Conservation (phyloP, 2,888 invertebrate genomes). For the Seira musarum region DNA sequence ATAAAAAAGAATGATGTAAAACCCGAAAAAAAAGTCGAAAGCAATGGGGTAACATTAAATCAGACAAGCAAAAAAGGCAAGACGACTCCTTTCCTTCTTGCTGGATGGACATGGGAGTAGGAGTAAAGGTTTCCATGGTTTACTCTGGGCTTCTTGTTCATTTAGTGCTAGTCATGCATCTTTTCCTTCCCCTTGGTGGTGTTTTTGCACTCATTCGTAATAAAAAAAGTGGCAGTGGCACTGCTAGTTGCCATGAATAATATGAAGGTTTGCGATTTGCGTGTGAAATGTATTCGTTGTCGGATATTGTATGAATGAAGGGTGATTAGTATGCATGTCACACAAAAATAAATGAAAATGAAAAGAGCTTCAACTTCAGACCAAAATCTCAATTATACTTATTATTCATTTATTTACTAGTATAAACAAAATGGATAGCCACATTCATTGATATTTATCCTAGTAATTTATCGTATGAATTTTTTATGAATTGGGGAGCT, state of each 20-base stretch:
- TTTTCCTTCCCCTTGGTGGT: no score
- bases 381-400: no score
- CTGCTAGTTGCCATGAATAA: slow-evolving; percentile 15
- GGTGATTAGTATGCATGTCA: slow-evolving; percentile 18
- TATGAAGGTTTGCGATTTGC: slow-evolving; percentile 7
- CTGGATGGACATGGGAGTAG: not conserved
- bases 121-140: not conserved
- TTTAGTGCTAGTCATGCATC: not conserved
- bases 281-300: slow-evolving; percentile 2
- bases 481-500: no score
- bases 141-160: not conserved
- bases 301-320: slow-evolving; percentile 9
- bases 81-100: no score
- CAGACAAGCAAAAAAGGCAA: no score
- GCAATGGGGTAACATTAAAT: not conserved
- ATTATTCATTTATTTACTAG: no score
- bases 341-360: slow-evolving; percentile 9
- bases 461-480: no score
- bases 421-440: no score
- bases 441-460: no score
- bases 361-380: not conserved
- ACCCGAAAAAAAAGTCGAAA: not conserved
- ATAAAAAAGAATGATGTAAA: not conserved
- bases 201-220: not conserved
- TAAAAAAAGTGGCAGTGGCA: not conserved